Conservation (phyloP, 2,797 vertebrate genomes). For the Brachymystax lenok region DNA sequence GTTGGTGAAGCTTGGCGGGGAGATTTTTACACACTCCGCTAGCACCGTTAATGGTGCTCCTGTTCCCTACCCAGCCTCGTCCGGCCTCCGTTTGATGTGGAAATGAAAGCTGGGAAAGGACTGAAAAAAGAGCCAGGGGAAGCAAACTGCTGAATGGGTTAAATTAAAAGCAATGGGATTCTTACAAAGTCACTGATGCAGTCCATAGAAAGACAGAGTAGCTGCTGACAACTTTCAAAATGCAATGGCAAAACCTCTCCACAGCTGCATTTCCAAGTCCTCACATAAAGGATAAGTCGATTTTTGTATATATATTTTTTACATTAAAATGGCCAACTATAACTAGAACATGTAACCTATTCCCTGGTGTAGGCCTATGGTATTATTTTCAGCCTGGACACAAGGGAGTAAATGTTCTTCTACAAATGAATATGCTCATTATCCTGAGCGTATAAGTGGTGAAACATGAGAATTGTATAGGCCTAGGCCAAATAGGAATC, state of each 20-base stretch:
- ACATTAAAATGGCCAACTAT: background rate
- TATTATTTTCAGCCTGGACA: background rate
- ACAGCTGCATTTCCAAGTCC: constrained; percentile 16
- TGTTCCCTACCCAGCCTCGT: constrained; percentile 39
- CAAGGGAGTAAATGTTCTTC: background rate
- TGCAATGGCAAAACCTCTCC: background rate
- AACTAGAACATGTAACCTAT: background rate
- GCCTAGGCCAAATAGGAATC: background rate
- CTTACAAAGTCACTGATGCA: constrained; percentile 71
- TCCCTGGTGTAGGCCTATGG: background rate
- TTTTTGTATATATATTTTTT: background rate
- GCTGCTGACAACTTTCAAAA: constrained; percentile 9
- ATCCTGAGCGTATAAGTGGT: background rate
- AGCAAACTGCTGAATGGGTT: constrained; percentile 69
- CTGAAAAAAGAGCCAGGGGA: constrained; percentile 36
- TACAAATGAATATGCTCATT: background rate
- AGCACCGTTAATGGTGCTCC: constrained; percentile 78
- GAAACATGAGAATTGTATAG: background rate
- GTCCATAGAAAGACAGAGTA: constrained; percentile 33
- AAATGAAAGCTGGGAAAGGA: constrained; percentile 76
- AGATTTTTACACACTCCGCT: constrained; percentile 82
- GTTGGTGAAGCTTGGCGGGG: constrained; percentile 82
- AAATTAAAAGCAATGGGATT: constrained; percentile 76
- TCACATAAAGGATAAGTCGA: constrained; percentile 12
- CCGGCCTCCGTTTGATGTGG: constrained; percentile 79